Conservation (phyloP, 2,797 vertebrate species). For the Sebastes itinus region DNA sequence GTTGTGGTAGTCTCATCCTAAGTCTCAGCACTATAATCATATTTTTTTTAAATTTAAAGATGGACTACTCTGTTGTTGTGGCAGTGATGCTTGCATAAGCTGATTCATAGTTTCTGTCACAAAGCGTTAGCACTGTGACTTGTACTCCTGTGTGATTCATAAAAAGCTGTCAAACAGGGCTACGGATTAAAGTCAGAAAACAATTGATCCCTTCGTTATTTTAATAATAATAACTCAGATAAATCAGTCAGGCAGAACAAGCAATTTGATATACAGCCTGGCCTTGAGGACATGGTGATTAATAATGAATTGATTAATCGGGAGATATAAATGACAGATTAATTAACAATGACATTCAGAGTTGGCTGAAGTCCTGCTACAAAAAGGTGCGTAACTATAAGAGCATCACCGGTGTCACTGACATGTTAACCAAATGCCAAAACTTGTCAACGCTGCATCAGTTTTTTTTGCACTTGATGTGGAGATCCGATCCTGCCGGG, state of each 20-base stretch:
- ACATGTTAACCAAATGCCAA: background rate
- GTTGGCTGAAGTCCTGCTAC: background rate
- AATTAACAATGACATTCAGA: background rate
- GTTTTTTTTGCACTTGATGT: background rate
- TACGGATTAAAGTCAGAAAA: background rate
- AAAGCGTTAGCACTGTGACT: background rate
- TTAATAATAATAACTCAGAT: too few relatives aligned
- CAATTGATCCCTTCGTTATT: background rate
- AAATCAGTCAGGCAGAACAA: background rate
- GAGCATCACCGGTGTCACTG: background rate
- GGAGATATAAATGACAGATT: background rate
- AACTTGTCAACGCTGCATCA: background rate
- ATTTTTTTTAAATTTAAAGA: too few relatives aligned
- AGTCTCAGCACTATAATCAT: background rate
- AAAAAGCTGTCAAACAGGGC: background rate
- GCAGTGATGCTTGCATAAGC: background rate
- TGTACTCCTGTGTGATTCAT: background rate
- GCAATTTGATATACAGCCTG: background rate
- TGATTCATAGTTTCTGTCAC: background rate
- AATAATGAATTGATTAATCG: background rate
- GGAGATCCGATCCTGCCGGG: background rate
- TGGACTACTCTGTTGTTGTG: background rate
- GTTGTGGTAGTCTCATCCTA: background rate
- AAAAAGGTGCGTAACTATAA: background rate
- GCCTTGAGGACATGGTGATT: background rate